Evolutionary conservation across 2,113 vertebrate species (phyloP), one percentile per base, ranked within the genome.

Genomic region (Percopsis transmontana): DNA sequence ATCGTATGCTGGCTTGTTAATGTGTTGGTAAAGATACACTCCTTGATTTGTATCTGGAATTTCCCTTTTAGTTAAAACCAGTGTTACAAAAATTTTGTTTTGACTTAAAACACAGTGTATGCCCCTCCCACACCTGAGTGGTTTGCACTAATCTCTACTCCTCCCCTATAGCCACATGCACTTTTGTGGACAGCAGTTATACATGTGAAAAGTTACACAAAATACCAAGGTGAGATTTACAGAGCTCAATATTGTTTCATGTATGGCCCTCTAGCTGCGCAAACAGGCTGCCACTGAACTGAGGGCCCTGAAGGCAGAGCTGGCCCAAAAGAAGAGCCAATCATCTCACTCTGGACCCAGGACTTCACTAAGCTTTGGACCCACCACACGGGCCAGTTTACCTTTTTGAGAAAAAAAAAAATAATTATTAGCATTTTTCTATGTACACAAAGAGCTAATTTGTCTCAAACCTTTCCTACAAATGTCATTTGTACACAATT

Each of bases 211-310:
- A 45, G 15, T 14, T 7, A 41, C 5, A 41, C 5, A 13, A 45
- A 53, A 23, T 13, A 27, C 8, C 12, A 21, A 23, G 18, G 19
- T 10, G 20, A 18, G 18, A 52, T 20, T 13, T 21, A 52, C n/a
- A 53, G 51, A 21, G 51, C 8, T 5, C 23, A 21, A 23, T 21
- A 23, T 53, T 13, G 47, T 19, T 40, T 13, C 1, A 14, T 62
- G 16, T 52, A 44, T 51, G 39, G 13, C 39, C 64, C 39, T 83
- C 44, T 68, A 99, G 96, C 84, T 97, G 87, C 94, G 93, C 79
- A 96, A 94, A 79, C 95, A 97, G 80, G 94, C 94, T 65, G 77
- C 91, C 16, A 91, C 90, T 38, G 94, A 97, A 78, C 82, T 96
- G 82, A 68, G 27, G 70, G 89, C 85, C n/a, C 75, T 97, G 87